phyloP scores from a whole-genome alignment of 2,113 vertebrate species.

The Abramis brama region DNA sequence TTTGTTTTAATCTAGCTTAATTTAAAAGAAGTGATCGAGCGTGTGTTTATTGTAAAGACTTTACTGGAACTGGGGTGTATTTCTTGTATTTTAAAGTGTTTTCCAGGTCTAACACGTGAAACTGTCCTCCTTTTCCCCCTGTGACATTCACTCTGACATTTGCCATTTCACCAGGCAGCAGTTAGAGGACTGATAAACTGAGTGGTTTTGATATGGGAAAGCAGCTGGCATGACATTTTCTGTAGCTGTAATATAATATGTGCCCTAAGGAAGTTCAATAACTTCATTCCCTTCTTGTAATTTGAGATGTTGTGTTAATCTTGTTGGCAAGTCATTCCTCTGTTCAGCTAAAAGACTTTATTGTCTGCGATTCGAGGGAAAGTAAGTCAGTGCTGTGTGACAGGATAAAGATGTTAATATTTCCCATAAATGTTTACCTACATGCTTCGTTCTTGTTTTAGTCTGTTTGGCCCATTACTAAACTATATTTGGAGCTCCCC shows the following conservation, averaged over 20 bases:
- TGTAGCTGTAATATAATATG: neutral
- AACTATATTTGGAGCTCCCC: conserved; percentile 5
- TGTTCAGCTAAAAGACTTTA: neutral
- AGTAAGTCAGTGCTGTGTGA: neutral
- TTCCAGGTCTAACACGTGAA: neutral
- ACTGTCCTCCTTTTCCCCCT: neutral
- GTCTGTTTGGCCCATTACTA: neutral
- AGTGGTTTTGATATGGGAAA: conserved; percentile 4
- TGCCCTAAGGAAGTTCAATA: neutral
- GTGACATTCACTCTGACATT: conserved; percentile 9
- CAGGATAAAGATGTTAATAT: neutral
- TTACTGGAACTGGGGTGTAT: neutral
- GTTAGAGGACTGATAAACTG: neutral
- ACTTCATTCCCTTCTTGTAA: neutral
- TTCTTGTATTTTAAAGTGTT: neutral
- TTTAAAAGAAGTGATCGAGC: too few species aligned
- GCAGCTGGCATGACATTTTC: conserved; percentile 8
- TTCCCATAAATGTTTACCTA: neutral
- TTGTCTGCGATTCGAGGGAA: neutral
- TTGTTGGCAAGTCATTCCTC: neutral
- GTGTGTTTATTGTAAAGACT: too few species aligned
- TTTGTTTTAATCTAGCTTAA: neutral
- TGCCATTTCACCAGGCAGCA: neutral
- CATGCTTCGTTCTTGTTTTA: neutral
- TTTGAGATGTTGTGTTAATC: neutral